A percentile compares a stretch with the other conserved stretches of the same genome.
These are phyloP conservation scores for Grus americana DNA, from an alignment of 2,113 vertebrate species.

Conservation along the genomic window DNA sequence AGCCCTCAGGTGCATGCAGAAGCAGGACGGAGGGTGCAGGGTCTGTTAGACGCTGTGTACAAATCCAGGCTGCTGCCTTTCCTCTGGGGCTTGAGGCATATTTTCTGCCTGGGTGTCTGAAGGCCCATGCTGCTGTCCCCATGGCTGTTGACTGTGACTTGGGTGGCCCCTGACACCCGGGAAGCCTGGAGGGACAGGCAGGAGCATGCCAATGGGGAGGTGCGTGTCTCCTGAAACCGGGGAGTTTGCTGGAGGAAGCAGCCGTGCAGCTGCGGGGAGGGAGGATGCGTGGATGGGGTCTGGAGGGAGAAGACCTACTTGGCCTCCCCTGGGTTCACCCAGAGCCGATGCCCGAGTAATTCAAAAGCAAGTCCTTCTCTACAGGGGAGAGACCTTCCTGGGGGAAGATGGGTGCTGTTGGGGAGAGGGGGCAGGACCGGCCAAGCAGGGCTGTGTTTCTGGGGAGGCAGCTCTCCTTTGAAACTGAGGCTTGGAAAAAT, in stretches of 20 bases:
- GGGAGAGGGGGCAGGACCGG: neutral
- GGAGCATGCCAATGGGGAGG: rapidly evolving
- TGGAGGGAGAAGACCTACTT: neutral
- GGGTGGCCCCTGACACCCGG: neutral
- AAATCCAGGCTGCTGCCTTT: neutral
- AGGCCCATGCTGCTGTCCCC: rapidly evolving
- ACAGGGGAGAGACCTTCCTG: neutral
- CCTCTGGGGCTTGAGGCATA: rapidly evolving
- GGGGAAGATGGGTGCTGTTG: neutral
- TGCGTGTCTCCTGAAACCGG: rapidly evolving
- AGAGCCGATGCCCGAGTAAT: rapidly evolving
- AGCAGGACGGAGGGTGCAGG: rapidly evolving
- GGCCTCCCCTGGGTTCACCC: neutral
- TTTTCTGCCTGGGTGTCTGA: neutral
- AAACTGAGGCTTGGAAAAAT: neutral
- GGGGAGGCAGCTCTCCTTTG: neutral
- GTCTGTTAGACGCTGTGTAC: neutral
- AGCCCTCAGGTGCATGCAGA: neutral
- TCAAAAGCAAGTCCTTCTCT: neutral
- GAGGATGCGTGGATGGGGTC: neutral
- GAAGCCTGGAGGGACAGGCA: neutral
- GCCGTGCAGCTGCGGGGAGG: neutral
- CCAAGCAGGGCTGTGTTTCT: neutral
- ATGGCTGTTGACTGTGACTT: neutral
- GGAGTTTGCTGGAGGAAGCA: neutral